phyloP scores from a whole-genome alignment of 2,113 vertebrate genomes.

The Pituophis catenifer region DNA sequence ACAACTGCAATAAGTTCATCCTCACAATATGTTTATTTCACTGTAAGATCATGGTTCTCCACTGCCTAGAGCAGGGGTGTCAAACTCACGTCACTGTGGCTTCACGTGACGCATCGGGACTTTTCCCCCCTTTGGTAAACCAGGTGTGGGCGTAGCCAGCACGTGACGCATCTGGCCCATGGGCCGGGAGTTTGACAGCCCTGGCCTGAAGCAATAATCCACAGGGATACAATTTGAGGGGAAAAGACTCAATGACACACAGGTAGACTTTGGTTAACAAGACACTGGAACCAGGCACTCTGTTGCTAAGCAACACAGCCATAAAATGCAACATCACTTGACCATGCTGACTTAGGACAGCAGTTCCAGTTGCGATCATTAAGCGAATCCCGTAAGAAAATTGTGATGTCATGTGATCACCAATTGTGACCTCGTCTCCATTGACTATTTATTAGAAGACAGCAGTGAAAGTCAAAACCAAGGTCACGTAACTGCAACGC shows the following conservation, averaged over 20 bases:
- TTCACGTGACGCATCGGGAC: too few species aligned
- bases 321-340: not conserved
- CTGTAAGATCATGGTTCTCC: not conserved
- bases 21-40: not conserved
- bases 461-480: not conserved
- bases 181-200: too few species aligned
- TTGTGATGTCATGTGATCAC: not conserved
- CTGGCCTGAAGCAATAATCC: not conserved
- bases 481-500: not conserved
- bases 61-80: not conserved
- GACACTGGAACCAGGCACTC: not conserved
- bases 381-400: not conserved
- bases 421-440: not conserved
- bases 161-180: too few species aligned
- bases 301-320: not conserved
- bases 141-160: too few species aligned
- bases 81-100: too few species aligned
- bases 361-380: not conserved
- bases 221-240: not conserved
- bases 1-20: not conserved
- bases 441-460: not conserved
- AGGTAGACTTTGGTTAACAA: not conserved
- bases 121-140: too few species aligned
- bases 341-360: not conserved
- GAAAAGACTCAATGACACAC: not conserved